Evolutionary conservation across 2,113 vertebrate genomes (phyloP).

Genomic region (Marmota flaviventris): DNA sequence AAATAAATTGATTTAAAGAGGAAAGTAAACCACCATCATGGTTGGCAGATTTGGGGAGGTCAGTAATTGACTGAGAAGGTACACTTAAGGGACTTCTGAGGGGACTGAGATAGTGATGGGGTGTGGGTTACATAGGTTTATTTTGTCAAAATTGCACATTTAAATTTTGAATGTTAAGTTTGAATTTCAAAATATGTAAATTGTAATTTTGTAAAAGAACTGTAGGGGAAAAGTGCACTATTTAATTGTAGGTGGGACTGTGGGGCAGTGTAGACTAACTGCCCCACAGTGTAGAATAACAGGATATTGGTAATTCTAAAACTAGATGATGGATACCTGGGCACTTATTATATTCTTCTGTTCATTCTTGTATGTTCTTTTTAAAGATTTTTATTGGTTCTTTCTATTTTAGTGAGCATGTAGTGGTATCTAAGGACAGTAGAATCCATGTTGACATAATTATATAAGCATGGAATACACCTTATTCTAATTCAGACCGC

Average conservation of each 20-base stretch:
- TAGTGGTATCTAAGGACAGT: too few relatives aligned
- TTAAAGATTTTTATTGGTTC: too few relatives aligned
- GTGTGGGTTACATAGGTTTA: background rate
- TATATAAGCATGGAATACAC: too few relatives aligned
- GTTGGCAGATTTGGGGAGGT: background rate
- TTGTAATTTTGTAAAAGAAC: conserved; percentile 6
- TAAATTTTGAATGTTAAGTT: background rate
- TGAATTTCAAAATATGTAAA: background rate
- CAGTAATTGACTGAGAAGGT: background rate
- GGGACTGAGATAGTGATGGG: background rate
- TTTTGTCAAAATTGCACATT: background rate
- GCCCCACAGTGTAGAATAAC: background rate
- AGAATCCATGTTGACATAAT: too few relatives aligned
- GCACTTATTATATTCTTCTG: background rate
- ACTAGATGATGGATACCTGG: background rate
- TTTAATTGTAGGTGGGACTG: background rate
- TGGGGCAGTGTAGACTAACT: background rate
- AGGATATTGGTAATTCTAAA: background rate
- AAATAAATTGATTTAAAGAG: background rate
- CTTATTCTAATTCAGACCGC: too few relatives aligned
- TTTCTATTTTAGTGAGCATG: too few relatives aligned
- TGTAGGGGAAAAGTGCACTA: background rate
- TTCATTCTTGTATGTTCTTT: background rate
- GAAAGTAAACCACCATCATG: background rate
- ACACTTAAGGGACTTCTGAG: background rate